Evolutionary conservation across 2,797 vertebrate genomes (phyloP), one percentile per base, ranked within the genome.

Genomic region (Pipistrellus nathusii): DNA sequence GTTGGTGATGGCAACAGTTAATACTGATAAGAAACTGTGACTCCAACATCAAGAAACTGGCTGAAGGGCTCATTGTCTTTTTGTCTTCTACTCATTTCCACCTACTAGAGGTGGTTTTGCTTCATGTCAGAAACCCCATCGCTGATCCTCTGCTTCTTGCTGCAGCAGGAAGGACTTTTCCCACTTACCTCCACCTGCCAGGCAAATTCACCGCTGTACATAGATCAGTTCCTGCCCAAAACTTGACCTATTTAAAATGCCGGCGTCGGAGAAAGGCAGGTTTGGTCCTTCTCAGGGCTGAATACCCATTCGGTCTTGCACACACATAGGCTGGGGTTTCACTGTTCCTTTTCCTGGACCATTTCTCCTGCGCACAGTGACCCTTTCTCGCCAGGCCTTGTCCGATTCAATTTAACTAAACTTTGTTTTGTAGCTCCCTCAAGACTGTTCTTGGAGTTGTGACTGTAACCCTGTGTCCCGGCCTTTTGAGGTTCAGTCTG

Each of bases 401-500:
- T 55, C 32, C 44, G n/a, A 2, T 57, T 86, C 68, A 20, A 3
- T 51, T 59, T 25, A 2, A 30, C 27, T 17, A 35, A 30, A 21
- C 51, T 41, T 35, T 57, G 38, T n/a, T 81, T 75, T 23, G 68
- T 32, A 27, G 11, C n/a, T 17, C 0, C 23, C 32, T 81, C 1
- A 2, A 55, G n/a, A 86, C 38, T n/a, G 13, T 30, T 76, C 11
- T 21, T 17, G 21, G 25, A 41, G 23, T 17, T 35, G 27, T 1
- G 13, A 53, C 20, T 66, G 35, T 46, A 10, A 14, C 2, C 3
- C 23, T 25, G 4, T 32, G 46, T 48, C 30, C 41, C 3, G 2
- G 46, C 11, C 66, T 23, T n/a, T 6, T 17, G 27, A 27, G 5
- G 10, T 6, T 27, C 4, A 1, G 3, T n/a, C 35, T 78, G 0